Base-by-base conservation (phyloP, 2,113 vertebrate species). In the Atherinomorus stipes region DNA sequence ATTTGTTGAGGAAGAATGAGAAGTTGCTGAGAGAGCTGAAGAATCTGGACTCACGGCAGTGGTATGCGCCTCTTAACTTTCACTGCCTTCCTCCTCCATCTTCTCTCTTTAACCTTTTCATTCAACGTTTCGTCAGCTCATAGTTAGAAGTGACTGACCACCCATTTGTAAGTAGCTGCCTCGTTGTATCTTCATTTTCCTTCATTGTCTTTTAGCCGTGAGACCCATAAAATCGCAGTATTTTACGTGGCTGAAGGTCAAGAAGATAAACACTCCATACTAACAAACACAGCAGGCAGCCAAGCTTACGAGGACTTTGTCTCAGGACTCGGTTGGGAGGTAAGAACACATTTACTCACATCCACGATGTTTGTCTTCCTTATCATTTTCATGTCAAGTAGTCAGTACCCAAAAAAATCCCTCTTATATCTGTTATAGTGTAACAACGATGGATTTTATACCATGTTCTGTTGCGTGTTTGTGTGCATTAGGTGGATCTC, bases 211-310 rank as follows among this genome's bases (percentile, higher is more conserved):
- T 74, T 23, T 73, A 99, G 98, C 89, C 96, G 98, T 40, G 98
- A 99, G 86, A 99, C 98, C 5, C 98, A 99, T 92, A 99, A 99
- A 91, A 99, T 99, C 22, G 98, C 98, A 10, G 98, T 99, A 70
- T 99, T 99, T 93, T 99, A 99, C 68, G 97, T 99, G 75, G 98
- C 98, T 42, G 98, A 99, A 85, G 98, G 98, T 28, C 98, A 99
- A 90, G 98, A 99, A 91, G 98, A 99, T 91, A 99, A 99, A 86
- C 97, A 99, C 94, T 99, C 98, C 81, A 99, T 99, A 84, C 94
- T 99, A 58, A 98, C 97, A 13, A 99, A 99, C 87, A 97, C 95
- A 67, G 93, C 95, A 0, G 98, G 98, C 90, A 99, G 98, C 91
- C 96, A 99, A 89, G 96, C 96, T 21, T 99, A 99, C 80, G 98